Conservation (phyloP, 2,113 vertebrate genomes). For the Thamnaconus septentrionalis region DNA sequence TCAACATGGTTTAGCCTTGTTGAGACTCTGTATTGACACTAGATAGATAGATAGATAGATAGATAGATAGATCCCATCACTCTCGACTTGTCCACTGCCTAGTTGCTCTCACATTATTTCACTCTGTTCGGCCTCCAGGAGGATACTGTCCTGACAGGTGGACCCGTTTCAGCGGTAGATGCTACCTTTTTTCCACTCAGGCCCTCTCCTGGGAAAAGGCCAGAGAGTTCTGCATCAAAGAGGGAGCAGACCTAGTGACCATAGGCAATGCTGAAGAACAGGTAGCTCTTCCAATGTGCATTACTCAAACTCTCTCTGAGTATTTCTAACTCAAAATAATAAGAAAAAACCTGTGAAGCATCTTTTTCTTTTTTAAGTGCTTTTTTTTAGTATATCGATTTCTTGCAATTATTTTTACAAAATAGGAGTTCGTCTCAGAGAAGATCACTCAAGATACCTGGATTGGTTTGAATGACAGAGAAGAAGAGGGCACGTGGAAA, state of each 20-base stretch:
- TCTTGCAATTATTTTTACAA: background rate
- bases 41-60: no score
- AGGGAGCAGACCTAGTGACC: conserved; percentile 41
- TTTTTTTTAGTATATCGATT: no score
- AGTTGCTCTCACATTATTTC: background rate
- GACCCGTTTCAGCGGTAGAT: background rate
- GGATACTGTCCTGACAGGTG: conserved; percentile 17
- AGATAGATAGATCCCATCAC: no score
- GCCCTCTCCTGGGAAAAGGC: conserved; percentile 8
- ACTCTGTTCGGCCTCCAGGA: background rate
- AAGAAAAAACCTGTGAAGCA: no score
- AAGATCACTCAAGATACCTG: background rate
- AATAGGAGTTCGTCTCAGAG: conserved; percentile 6
- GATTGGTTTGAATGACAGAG: conserved; percentile 50
- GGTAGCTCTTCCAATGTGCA: background rate
- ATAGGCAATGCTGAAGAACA: conserved; percentile 29
- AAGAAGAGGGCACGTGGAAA: conserved; percentile 29
- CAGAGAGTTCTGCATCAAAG: conserved; percentile 21
- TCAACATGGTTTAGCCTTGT: no score
- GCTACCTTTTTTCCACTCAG: conserved; percentile 33
- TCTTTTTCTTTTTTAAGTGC: no score
- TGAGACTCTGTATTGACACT: no score
- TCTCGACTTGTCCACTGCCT: no score
- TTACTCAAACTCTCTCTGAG: no score
- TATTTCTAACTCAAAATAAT: no score